phyloP scores from a whole-genome alignment of 2,888 invertebrate species.

The Dexiosoma caninum region DNA sequence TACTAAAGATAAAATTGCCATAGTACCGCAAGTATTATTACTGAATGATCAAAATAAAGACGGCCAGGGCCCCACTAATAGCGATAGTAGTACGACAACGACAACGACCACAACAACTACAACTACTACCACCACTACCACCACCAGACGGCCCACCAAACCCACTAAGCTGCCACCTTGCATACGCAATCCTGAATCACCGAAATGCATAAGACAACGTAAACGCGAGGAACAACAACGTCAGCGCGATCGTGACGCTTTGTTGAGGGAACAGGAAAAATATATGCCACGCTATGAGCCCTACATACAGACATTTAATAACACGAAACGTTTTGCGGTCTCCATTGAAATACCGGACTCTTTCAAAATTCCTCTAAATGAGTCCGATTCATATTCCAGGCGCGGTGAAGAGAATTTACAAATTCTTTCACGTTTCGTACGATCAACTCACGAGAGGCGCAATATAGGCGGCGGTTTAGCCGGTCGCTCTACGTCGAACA shows the following conservation, averaged over 20 bases:
- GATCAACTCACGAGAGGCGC: constrained; percentile 73
- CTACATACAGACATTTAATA: constrained; percentile 74
- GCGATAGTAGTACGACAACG: constrained; percentile 56
- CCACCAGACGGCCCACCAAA: constrained; percentile 66
- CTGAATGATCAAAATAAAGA: constrained; percentile 73
- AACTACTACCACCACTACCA: constrained; percentile 61
- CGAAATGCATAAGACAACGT: constrained; percentile 74
- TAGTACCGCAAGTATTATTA: constrained; percentile 75
- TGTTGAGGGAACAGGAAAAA: constrained; percentile 72
- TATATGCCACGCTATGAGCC: constrained; percentile 73
- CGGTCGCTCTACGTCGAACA: constrained; percentile 58
- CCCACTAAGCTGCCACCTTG: constrained; percentile 74
- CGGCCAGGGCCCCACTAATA: constrained; percentile 52
- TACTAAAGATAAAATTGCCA: constrained; percentile 71
- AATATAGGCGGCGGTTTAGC: constrained; percentile 68
- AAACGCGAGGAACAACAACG: constrained; percentile 74
- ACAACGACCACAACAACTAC: constrained; percentile 60
- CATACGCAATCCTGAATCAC: constrained; percentile 74
- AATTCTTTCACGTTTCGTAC: constrained; percentile 70
- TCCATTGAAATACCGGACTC: constrained; percentile 76
- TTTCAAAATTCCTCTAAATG: constrained; percentile 69
- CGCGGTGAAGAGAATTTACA: constrained; percentile 65
- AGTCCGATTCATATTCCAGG: constrained; percentile 42
- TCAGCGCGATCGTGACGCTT: constrained; percentile 73
- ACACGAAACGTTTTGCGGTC: constrained; percentile 74